Base-by-base conservation (phyloP, 2,888 invertebrate genomes). In the Branchipolynoe longqiensis region DNA sequence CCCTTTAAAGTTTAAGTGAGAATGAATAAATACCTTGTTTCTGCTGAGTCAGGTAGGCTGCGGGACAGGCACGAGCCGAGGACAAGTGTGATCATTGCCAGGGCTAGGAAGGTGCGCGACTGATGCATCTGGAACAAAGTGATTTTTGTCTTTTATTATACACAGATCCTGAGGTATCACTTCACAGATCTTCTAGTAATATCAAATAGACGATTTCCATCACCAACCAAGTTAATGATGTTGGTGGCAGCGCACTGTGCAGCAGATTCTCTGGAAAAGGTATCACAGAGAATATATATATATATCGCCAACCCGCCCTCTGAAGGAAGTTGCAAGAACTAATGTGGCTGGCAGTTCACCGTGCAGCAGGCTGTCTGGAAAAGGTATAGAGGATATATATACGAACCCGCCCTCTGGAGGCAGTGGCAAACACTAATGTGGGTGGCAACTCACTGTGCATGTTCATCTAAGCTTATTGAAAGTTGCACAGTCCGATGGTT, bases 111-210 rank as follows among this genome's bases (percentile, higher is more conserved):
- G 6, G 78, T 78, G 28, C n/a, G 48, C n/a, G 78, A 48, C 28
- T 78, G 78, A 54, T 78, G 78, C 78, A 78, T 69, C 69, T 69
- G 69, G 14, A 69, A 69, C 6, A 69, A 14, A 48, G 48, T 12
- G 18, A 12, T 8, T 12, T 8, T 12, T 12, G 12, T n/a, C n/a
- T 12, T 62, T n/a, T 62, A n/a, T 62, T 14, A 31, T 22, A 14
- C 8, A n/a, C 62, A 12, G 25, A 31, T n/a, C n/a, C 0, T 31
- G 31, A 31, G n/a, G 8, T n/a, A 8, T 18, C 8, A 18, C 8
- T 18, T 48, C 18, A 18, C 8, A 12, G 48, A 48, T 18, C 8
- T 8, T 12, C 48, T 12, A 12, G 8, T 18, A 48, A 18, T 12
- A 12, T 12, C 48, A 48, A 48, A 48, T 12, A 48, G 48, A 18